Evolutionary conservation across 2,113 vertebrate species (phyloP).

Genomic region (Hiodon alosoides): DNA sequence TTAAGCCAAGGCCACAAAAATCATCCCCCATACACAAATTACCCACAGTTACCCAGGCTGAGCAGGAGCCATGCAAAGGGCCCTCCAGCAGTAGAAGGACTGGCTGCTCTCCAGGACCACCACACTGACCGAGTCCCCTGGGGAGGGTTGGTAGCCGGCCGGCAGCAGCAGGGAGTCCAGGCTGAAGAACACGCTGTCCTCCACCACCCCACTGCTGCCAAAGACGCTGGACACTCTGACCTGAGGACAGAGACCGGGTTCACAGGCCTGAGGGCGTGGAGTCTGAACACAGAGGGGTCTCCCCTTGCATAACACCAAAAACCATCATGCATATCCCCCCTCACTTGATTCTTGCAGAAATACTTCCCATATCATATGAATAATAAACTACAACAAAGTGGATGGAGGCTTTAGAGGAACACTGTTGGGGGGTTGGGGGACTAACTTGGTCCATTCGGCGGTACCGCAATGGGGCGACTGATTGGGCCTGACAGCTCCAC

Average conservation of each 20-base stretch:
- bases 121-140: slow-evolving; percentile 69
- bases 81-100: slow-evolving; percentile 83
- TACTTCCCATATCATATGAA: neutral
- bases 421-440: neutral
- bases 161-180: slow-evolving; percentile 78
- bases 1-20: neutral
- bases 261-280: neutral
- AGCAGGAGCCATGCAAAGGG: slow-evolving; percentile 77
- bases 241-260: slow-evolving; percentile 47
- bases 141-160: slow-evolving; percentile 63
- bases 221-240: slow-evolving; percentile 70
- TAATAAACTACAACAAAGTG: neutral
- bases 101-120: slow-evolving; percentile 89
- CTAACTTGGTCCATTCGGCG: slow-evolving; percentile 75
- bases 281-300: too few relatives aligned
- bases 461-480: slow-evolving; percentile 80
- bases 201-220: slow-evolving; percentile 71
- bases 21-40: neutral
- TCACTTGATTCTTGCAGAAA: neutral
- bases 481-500: slow-evolving; percentile 73
- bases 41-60: slow-evolving; percentile 47
- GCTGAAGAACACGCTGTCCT: slow-evolving; percentile 80
- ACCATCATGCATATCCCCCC: neutral
- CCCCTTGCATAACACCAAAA: too few relatives aligned
- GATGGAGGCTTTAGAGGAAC: neutral